These are phyloP conservation scores for Eremophila alpestris DNA, from an alignment of 2,797 vertebrate genomes.

Conservation along the genomic window DNA sequence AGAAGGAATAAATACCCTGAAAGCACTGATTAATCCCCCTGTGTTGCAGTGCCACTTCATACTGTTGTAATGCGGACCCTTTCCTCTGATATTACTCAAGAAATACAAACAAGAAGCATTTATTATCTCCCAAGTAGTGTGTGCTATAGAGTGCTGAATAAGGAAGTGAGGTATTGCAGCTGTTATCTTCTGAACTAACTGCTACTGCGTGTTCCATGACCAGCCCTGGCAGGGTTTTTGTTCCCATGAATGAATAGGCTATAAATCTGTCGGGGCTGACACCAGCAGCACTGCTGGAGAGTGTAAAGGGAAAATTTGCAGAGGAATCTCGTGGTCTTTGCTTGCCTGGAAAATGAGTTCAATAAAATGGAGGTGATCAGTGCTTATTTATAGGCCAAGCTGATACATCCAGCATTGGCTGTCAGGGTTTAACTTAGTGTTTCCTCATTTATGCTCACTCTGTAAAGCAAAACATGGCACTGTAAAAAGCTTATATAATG, in stretches of 20 bases:
- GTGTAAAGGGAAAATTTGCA: slow-evolving; percentile 79
- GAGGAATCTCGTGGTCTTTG: slow-evolving; percentile 78
- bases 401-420: slow-evolving; percentile 73
- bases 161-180: slow-evolving; percentile 79
- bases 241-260: slow-evolving; percentile 83
- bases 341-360: slow-evolving; percentile 81
- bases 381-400: slow-evolving; percentile 80
- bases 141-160: slow-evolving; percentile 71
- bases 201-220: slow-evolving; percentile 78
- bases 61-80: slow-evolving; percentile 44
- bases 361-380: slow-evolving; percentile 82
- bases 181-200: slow-evolving; percentile 82
- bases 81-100: slow-evolving; percentile 72
- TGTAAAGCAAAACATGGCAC: slow-evolving; percentile 49
- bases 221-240: slow-evolving; percentile 80
- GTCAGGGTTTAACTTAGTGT: slow-evolving; percentile 72
- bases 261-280: slow-evolving; percentile 82
- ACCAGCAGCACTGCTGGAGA: slow-evolving; percentile 72
- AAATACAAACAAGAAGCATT: slow-evolving; percentile 75
- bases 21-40: slow-evolving; percentile 51
- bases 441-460: slow-evolving; percentile 70
- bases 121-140: slow-evolving; percentile 76
- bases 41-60: slow-evolving; percentile 35
- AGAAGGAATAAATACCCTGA: slow-evolving; percentile 40
- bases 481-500: slow-evolving; percentile 48